Base-by-base conservation (phyloP, 2,888 invertebrate species). In the Anarsia innoxiella region DNA sequence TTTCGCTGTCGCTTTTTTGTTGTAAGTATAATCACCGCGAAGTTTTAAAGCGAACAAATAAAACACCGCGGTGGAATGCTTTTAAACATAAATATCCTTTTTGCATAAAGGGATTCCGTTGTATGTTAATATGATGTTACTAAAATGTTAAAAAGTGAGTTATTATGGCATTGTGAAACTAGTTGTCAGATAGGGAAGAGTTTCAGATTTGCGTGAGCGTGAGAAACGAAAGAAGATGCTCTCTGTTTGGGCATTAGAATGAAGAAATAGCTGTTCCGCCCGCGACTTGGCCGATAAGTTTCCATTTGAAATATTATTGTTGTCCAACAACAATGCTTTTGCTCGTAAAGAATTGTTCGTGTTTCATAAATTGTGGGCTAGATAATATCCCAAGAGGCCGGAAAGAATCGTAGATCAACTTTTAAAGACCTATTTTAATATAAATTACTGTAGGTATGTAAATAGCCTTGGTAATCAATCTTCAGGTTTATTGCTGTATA, bases 141-240 rank as follows among this genome's bases (percentile, higher is more conserved):
- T 31, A 28, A 36, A 49, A 49, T 46, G 46, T 51, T 44, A 40
- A 58, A 59, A 55, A 45, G 50, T 58, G 49, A 60, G 49, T 57
- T 60, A 60, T 56, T 42, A 49, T 45, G 41, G 48, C 45, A 63
- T 60, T 63, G 55, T 63, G 31, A 48, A 10, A 30, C 29, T 23
- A 41, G 56, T 46, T 47, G 45, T 43, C 38, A 29, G 39, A 48
- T 51, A 28, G 44, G 41, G 45, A 52, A 51, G 45, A 30, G 45
- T 50, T 56, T 49, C 48, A 44, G 49, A 50, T 61, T 58, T 58
- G 59, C 59, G 58, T 60, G 59, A 56, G 63, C 51, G 65, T 67
- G 63, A 48, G 54, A 54, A 48, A 48, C 36, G 43, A 44, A 48
- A 44, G 41, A 43, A 41, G 48, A 44, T 44, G 48, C 43, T 42